Percentiles rank a stretch among this genome's conserved stretches.
These are phyloP conservation scores for Labroides dimidiatus DNA, from an alignment of 2,797 vertebrate species.

Conservation along the genomic window DNA sequence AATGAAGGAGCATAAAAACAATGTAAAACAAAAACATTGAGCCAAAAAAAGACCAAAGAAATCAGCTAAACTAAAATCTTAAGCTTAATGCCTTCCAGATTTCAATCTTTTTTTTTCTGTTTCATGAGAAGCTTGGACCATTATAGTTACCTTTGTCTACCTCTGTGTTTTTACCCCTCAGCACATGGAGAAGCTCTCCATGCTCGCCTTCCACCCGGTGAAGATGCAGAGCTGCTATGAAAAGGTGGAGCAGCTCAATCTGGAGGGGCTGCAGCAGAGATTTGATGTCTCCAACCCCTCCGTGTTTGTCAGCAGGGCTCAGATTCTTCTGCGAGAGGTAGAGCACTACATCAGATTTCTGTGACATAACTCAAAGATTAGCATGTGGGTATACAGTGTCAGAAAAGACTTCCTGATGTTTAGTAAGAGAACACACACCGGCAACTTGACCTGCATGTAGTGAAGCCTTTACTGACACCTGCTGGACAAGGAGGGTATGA, in stretches of 20 bases:
- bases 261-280: conserved; percentile 96
- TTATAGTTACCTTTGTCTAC: background rate
- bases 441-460: background rate
- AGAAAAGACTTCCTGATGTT: conserved; percentile 23
- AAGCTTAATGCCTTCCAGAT: too few relatives aligned
- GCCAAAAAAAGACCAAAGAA: too few relatives aligned
- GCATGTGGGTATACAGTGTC: background rate
- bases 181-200: conserved; percentile 95
- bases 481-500: conserved; percentile 54
- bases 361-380: background rate
- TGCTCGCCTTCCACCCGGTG: conserved; percentile 95
- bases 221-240: conserved; percentile 98
- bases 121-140: background rate
- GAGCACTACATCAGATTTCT: background rate
- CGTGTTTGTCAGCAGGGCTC: conserved; percentile 93
- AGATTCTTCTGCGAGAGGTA: conserved; percentile 98
- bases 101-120: background rate
- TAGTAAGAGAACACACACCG: background rate
- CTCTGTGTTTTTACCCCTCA: conserved; percentile 50
- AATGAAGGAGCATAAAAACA: too few relatives aligned
- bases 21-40: too few relatives aligned
- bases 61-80: too few relatives aligned
- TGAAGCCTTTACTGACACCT: conserved; percentile 62
- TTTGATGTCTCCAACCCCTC: conserved; percentile 91
- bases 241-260: conserved; percentile 92